These are phyloP conservation scores for Temnothorax longispinosus DNA, from an alignment of 1,140 invertebrate genomes.

Conservation along the genomic window DNA sequence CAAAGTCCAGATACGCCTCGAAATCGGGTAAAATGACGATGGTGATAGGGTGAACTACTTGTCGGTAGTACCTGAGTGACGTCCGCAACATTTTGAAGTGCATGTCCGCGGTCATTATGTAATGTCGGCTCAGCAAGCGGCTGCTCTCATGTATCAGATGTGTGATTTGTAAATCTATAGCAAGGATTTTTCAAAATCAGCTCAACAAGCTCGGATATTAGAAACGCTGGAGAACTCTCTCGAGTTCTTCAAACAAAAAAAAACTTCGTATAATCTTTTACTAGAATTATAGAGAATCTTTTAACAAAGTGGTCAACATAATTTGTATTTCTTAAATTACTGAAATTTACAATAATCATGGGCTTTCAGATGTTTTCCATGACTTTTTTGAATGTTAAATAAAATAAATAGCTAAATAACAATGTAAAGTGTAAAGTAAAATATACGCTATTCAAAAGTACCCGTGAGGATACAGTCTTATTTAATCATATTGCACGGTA, in stretches of 20 bases:
- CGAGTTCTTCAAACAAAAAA: neutral
- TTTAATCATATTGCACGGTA: neutral
- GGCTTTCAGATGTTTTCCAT: neutral
- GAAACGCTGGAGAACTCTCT: neutral
- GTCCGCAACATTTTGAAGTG: neutral
- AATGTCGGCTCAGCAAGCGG: neutral
- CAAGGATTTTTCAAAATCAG: neutral
- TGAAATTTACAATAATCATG: neutral
- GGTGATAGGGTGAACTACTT: constrained; percentile 37
- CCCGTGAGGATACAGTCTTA: neutral
- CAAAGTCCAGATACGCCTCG: constrained; percentile 11
- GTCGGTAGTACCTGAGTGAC: neutral
- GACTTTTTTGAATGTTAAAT: neutral
- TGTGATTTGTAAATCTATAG: constrained; percentile 26
- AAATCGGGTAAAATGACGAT: constrained; percentile 29
- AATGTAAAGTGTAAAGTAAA: neutral
- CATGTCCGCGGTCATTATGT: constrained; percentile 4
- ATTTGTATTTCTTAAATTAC: neutral
- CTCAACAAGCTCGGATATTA: neutral
- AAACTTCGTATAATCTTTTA: neutral
- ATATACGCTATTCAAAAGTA: neutral
- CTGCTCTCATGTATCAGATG: constrained; percentile 7
- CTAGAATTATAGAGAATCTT: neutral
- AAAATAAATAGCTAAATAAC: neutral
- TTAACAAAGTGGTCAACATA: neutral